These are phyloP conservation scores for Hydrolagus affinis DNA, from an alignment of 2,113 vertebrate genomes.

Conservation along the genomic window DNA sequence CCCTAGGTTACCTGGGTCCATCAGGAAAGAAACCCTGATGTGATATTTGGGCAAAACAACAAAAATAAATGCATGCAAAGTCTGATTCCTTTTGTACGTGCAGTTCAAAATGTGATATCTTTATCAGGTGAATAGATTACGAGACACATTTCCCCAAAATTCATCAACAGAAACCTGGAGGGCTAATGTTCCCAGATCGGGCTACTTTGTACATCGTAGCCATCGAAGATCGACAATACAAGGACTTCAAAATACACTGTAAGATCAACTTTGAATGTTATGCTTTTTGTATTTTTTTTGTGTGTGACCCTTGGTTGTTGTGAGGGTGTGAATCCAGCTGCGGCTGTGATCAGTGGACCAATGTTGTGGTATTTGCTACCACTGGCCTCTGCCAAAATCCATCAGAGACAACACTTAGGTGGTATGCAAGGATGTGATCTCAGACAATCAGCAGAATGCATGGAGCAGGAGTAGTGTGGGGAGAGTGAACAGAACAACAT, in stretches of 20 bases:
- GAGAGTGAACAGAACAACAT: too few relatives aligned
- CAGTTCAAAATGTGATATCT: constrained; percentile 73
- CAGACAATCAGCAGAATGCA: too few relatives aligned
- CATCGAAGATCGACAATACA: constrained; percentile 95
- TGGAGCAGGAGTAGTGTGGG: too few relatives aligned
- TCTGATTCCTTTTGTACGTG: constrained; percentile 55
- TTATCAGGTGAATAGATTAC: constrained; percentile 74
- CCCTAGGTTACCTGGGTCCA: constrained; percentile 35
- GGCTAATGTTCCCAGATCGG: constrained; percentile 96
- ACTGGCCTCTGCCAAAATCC: too few relatives aligned
- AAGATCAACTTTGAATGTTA: constrained; percentile 49
- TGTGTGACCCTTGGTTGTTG: neutral
- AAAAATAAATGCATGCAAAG: constrained; percentile 47
- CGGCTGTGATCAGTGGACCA: neutral
- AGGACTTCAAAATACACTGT: constrained; percentile 99
- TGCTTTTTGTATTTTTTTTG: neutral
- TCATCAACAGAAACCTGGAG: constrained; percentile 91
- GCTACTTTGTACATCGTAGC: constrained; percentile 92
- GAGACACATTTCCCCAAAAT: constrained; percentile 69
- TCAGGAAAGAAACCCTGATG: constrained; percentile 39
- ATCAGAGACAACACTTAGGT: too few relatives aligned
- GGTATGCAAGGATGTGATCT: too few relatives aligned
- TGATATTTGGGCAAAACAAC: constrained; percentile 43
- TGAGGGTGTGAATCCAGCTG: neutral
- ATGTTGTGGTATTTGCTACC: too few relatives aligned